Evolutionary conservation across 2,113 vertebrate species (phyloP), one percentile per base, ranked within the genome.

Genomic region (Actenoides hombroni): DNA sequence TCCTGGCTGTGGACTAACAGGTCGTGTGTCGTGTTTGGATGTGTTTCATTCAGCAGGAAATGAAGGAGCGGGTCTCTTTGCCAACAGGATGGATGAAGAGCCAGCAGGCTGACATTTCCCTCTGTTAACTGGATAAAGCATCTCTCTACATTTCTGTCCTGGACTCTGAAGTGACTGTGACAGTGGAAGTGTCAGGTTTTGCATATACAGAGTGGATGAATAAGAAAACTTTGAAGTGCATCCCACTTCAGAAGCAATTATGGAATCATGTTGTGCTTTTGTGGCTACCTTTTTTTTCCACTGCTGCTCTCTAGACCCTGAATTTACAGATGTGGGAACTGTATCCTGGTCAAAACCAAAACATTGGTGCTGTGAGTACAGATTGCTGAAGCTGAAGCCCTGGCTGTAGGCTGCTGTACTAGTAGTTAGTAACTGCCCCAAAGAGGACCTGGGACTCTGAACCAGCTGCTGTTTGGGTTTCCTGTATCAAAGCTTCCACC

Each of bases 41-140:
- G 73, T 94, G 83, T 95, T 96, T 94, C 48, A 2, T 95, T 91
- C 79, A 29, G 84, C 95, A 96, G 96, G 92, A 97, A 97, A 46
- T 96, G 93, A 97, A 86, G 77, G 81, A 86, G 71, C 29, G 25
- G 69, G 33, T 78, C 82, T 93, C 53, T 49, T 69, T 75, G 59
- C 76, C 54, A n/a, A 49, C 33, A 77, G 82, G 37, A 75, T 78
- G 67, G 68, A 94, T 57, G 86, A 92, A 87, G 94, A 92, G 44
- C 69, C 70, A 63, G 39, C 44, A 89, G 73, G 49, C 33, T 40
- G 42, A 91, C 89, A 73, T 44, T 85, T 73, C 37, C 78, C 56
- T 78, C 79, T 95, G 53, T 61, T 42, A 67, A 61, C 31, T 73
- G 90, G 60, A 81, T 49, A 9, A 82, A 78, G n/a, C 42, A 44